Evolutionary conservation across 2,113 vertebrate genomes (phyloP), one percentile per base, ranked within the genome.

Genomic region (Thinocorus orbignyianus): DNA sequence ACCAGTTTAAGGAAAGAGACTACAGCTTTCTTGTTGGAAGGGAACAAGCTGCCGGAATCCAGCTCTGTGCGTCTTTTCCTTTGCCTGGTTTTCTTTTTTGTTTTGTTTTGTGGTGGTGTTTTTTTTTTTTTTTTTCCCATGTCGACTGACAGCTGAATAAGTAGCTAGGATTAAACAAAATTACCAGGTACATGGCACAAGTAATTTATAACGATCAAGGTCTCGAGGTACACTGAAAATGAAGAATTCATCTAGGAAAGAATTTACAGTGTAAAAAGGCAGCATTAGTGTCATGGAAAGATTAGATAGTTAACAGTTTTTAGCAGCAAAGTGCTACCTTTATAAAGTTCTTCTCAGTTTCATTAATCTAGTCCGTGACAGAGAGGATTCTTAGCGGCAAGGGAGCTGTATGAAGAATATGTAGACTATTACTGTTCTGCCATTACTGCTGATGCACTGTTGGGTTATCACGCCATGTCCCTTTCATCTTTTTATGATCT

Each of bases 401-500:
- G 97, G 62, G 82, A 96, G 62, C 85, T 73, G 48, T 74, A 46
- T 90, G 95, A 95, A 93, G 94, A 93, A 93, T 93, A 78, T 60
- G 62, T 89, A 87, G 92, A 92, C 73, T 88, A 87, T 93, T 95
- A 96, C 84, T 89, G 73, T 86, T 92, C 92, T 96, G 52, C 94
- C 77, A 83, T 86, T 86, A 77, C 81, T 86, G 90, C 91, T 95
- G 94, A 93, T 90, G 83, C 92, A 90, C 95, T 91, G 91, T 96
- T 95, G 94, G 93, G 70, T 95, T 97, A 95, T 94, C 95, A 76
- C 2, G 0, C 89, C 77, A 79, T 89, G 89, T 71, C 85, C 92
- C 91, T 97, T 94, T 97, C 77, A 92, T 96, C 91, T 96, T 95
- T 96, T 97, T 96, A 89, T 96, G 86, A 94, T 96, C 93, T 96